Percentiles rank a stretch among this genome's conserved stretches.
phyloP scores from a whole-genome alignment of 2,113 vertebrate species.

The Andinoacara biseriatus region DNA sequence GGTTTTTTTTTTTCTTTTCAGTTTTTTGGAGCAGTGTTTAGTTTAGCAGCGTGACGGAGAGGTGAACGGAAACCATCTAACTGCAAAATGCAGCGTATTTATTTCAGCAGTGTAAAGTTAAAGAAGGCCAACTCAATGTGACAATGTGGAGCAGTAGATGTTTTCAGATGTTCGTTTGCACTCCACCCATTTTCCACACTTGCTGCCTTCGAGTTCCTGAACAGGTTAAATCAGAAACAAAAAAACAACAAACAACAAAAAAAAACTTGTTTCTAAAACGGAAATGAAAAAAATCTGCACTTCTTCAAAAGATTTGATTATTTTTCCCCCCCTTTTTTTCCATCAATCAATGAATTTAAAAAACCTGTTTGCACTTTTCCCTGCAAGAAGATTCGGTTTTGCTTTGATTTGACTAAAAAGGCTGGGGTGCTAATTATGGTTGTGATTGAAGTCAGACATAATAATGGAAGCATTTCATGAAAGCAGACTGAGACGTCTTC shows the following conservation, averaged over 20 bases:
- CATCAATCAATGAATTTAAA: too few species aligned
- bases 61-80: neutral
- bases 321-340: too few species aligned
- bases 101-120: neutral
- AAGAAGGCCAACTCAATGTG: neutral
- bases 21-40: neutral
- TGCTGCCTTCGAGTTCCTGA: fast-evolving
- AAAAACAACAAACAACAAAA: neutral
- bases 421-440: conserved; percentile 1
- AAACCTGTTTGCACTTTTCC: neutral
- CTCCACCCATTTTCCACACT: neutral
- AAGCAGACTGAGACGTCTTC: conserved; percentile 19
- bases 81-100: neutral
- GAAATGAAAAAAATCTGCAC: too few species aligned
- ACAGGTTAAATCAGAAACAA: neutral
- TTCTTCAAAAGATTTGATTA: too few species aligned
- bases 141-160: neutral
- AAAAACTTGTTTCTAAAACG: neutral
- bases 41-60: neutral
- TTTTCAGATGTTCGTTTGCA: neutral
- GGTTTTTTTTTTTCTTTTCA: neutral
- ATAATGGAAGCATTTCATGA: conserved; percentile 39
- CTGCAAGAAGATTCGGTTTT: neutral
- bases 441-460: conserved; percentile 37
- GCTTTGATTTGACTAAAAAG: conserved; percentile 16